phyloP scores from a whole-genome alignment of 92 coral and sea anemone genomes.

The Paragorgia papillata region DNA sequence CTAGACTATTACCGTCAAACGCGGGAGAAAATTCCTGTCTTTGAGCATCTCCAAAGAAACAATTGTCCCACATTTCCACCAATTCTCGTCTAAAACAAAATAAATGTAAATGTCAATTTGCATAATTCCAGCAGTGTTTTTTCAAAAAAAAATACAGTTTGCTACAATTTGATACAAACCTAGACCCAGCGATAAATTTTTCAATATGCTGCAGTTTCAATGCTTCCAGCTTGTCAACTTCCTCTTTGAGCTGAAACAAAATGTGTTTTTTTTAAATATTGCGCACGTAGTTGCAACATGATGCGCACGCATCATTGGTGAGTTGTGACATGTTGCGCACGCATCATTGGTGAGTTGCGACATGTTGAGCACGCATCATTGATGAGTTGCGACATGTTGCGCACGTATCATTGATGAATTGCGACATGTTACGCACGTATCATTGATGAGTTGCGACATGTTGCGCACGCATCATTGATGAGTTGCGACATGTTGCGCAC shows the following conservation, averaged over 20 bases:
- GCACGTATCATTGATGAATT: too few relatives aligned
- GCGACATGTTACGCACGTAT: too few relatives aligned
- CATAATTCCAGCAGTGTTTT: not conserved
- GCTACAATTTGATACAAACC: constrained; percentile 55
- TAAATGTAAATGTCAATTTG: not conserved
- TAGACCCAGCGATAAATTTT: constrained; percentile 87
- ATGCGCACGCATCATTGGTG: too few relatives aligned
- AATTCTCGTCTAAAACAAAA: constrained; percentile 72
- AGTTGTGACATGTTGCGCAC: too few relatives aligned
- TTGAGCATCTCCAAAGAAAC: constrained; percentile 86
- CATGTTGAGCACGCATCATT: too few relatives aligned
- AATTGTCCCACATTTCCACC: constrained; percentile 80
- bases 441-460: too few relatives aligned
- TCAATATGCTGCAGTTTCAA: constrained; percentile 86
- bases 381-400: too few relatives aligned
- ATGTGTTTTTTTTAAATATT: not conserved
- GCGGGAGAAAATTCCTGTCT: constrained; percentile 83
- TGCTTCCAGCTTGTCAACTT: constrained; percentile 76
- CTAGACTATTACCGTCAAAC: constrained; percentile 91
- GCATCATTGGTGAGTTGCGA: too few relatives aligned
- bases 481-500: too few relatives aligned
- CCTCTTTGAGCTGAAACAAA: constrained; percentile 66
- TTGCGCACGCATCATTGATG: too few relatives aligned
- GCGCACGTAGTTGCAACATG: too few relatives aligned
- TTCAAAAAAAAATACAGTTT: not conserved